Base-by-base conservation (phyloP, 2,797 vertebrate species). In the Poecilia gillii region DNA sequence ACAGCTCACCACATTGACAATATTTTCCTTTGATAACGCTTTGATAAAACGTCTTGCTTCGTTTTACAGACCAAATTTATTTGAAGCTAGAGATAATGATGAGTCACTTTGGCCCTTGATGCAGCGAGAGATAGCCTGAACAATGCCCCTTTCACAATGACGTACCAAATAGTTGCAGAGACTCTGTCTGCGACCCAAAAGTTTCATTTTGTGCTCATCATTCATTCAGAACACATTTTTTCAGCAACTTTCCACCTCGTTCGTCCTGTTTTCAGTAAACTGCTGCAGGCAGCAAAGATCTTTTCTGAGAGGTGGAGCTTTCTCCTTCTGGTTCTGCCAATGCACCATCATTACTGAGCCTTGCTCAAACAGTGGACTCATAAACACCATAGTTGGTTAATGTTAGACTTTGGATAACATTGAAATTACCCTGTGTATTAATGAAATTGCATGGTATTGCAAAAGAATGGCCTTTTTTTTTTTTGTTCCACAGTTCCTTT, bases 151-250 rank as follows among this genome's bases (percentile, higher is more conserved):
- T 45, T 72, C 41, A 72, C 68, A n/a, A n/a, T 43, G 1, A 28
- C 28, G 68, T 16, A 45, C n/a, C 25, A 3, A 28, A 72, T 28
- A 28, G 43, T 16, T 3, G 25, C 5, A 71, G 68, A 71, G 46
- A 46, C 25, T 46, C 25, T 46, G 68, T 18, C 43, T 46, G 8
- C 28, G 25, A 28, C 41, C 12, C 68, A 72, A 72, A 72, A 8
- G 64, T 68, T 46, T 72, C 12, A 46, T 14, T 28, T 71, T 71
- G 25, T 45, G 25, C 68, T 71, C 25, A 45, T n/a, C 41, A 46
- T 71, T 45, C 13, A 71, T 46, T 43, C 43, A 71, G 41, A 71
- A 71, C 68, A 71, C 68, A 71, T 46, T 71, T 71, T 71, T 45
- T 46, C 41, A 46, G 43, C 68, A 71, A 45, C n/a, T 71, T 72